phyloP scores from a whole-genome alignment of 2,113 vertebrate genomes.

The Lophius piscatorius region DNA sequence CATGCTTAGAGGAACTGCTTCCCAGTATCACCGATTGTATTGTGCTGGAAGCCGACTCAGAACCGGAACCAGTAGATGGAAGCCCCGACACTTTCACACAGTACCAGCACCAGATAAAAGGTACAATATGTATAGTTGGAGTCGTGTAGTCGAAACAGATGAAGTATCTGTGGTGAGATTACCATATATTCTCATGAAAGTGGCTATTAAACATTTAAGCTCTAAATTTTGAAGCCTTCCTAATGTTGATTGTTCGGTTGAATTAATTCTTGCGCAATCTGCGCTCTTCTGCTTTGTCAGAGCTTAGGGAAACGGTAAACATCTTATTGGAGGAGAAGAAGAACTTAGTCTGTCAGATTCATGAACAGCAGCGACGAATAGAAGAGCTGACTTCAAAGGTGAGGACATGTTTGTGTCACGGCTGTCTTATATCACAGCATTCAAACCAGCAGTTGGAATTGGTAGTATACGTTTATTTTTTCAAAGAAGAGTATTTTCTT shows the following conservation, averaged over 20 bases:
- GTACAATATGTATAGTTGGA: slow-evolving; percentile 55
- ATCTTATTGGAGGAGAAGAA: slow-evolving; percentile 83
- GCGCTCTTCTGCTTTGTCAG: slow-evolving; percentile 40
- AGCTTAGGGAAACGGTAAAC: slow-evolving; percentile 79
- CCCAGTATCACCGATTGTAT: slow-evolving; percentile 82
- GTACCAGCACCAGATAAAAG: slow-evolving; percentile 84
- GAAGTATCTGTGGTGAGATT: no score
- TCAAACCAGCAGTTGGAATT: no score
- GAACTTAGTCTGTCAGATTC: slow-evolving; percentile 76
- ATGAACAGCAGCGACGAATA: slow-evolving; percentile 78
- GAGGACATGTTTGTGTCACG: slow-evolving; percentile 27
- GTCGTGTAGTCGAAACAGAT: no score
- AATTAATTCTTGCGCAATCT: no score
- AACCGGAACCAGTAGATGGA: slow-evolving; percentile 62
- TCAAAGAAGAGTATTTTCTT: no score
- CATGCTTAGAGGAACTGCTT: slow-evolving; percentile 81
- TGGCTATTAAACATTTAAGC: no score
- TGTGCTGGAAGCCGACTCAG: slow-evolving; percentile 70
- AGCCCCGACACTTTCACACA: slow-evolving; percentile 74
- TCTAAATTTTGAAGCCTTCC: no score
- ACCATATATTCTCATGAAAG: neutral
- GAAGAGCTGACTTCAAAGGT: slow-evolving; percentile 77
- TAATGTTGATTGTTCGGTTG: neutral
- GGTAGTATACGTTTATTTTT: no score
- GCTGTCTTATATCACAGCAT: no score